Base-by-base conservation (phyloP, 2,888 invertebrate species). In the Pseudococcus longispinus region DNA sequence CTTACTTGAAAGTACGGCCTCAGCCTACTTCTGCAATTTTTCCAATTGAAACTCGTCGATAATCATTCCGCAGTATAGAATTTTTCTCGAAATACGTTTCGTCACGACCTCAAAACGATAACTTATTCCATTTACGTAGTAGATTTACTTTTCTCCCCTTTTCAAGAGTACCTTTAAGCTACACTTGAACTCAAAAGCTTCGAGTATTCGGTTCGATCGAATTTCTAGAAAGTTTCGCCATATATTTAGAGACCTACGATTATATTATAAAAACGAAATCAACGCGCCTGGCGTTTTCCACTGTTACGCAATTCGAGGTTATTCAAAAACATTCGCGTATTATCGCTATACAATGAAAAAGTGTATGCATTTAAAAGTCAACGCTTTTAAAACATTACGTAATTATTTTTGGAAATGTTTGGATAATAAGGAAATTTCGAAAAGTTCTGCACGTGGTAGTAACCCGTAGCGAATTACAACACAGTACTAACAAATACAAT, bases 341-440 rank as follows among this genome's bases (percentile, higher is more conserved):
- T 60, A 60, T 23, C 60, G 60, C 23, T 9, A 13, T 46, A 46
- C 13, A 46, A 51, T 51, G n/a, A n/a, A 51, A 46, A 2, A 51
- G 18, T 15, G 3, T 55, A 23, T 23, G 13, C 60, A 23, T 13
- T 51, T 23, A 23, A 29, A 70, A 70, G 18, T 70, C 26, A 29
- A 29, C 70, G 29, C 18, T 18, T 29, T 70, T 13, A 11, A 70
- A 70, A 29, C 70, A 70, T 70, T 70, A 29, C 18, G 0, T 18
- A 29, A 70, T 70, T 29, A 60, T 60, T 60, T 60, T 60, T 29
- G 3, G 3, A 29, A 70, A 18, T 29, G 8, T 65, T 65, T 65
- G 23, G 65, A 65, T 65, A 65, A 65, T 26, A 26, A 65, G 26
- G 70, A 18, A 70, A 32, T 70, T 70, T 70, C 70, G 70, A 70